Evolutionary conservation across 2,888 invertebrate species (phyloP).

Genomic region (Thera britannica): DNA sequence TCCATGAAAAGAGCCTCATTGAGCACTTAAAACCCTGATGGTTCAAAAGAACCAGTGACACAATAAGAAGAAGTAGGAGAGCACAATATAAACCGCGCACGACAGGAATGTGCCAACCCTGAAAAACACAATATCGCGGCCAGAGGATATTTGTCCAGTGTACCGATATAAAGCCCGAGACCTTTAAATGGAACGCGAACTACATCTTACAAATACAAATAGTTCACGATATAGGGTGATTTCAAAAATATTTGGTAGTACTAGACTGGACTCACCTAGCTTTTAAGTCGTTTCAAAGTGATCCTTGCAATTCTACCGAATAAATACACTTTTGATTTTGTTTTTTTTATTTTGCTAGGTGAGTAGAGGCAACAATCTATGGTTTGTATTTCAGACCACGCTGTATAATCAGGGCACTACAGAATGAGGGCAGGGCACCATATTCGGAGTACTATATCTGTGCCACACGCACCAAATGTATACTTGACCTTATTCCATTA

Average conservation of each 20-base stretch:
- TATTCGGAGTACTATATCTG: slow-evolving; percentile 21
- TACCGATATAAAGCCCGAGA: slow-evolving; percentile 15
- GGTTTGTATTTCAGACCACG: not conserved
- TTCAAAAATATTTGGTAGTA: not conserved
- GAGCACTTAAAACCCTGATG: no score
- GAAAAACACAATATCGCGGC: slow-evolving; percentile 25
- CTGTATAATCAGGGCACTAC: slow-evolving; percentile 2
- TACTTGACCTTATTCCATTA: slow-evolving; percentile 73
- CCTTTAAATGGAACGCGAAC: slow-evolving; percentile 20
- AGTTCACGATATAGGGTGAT: slow-evolving; percentile 6
- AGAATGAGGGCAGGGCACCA: slow-evolving; percentile 24
- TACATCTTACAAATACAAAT: slow-evolving; percentile 4
- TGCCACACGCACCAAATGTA: slow-evolving; percentile 43
- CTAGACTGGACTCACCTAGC: no score
- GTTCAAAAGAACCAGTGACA: no score
- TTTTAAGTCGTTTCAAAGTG: no score
- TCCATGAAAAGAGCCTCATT: no score
- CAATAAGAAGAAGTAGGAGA: no score
- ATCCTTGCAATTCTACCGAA: no score
- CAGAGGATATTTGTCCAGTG: slow-evolving; percentile 20
- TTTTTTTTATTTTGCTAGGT: no score
- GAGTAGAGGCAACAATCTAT: no score
- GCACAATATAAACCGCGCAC: not conserved
- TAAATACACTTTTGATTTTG: no score
- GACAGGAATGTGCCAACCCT: slow-evolving; percentile 28